Base-by-base conservation (phyloP, 2,888 invertebrate genomes). In the Homarus gammarus region DNA sequence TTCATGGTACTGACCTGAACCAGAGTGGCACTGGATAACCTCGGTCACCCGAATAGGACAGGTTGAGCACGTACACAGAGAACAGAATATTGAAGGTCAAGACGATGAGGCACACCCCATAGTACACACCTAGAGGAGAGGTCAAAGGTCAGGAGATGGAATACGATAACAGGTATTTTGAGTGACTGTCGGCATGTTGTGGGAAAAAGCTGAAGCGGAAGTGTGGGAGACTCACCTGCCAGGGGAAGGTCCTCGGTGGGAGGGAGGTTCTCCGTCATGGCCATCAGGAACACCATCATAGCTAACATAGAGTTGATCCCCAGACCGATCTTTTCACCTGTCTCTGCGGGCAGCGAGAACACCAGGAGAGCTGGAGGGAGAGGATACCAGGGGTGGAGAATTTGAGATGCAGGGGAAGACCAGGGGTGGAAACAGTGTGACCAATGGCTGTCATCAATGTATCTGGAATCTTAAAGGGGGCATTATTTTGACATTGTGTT, bases 241-340 rank as follows among this genome's bases (percentile, higher is more conserved):
- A 92, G 56, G 8, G 92, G 92, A 5, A 92, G 81, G 15, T 40
- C 87, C 78, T 91, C 83, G 5, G 92, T 84, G 8, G 92, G 92
- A 1, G 92, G 92, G 27, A 92, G 84, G 49, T 92, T 92, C 27
- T 88, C 92, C 10, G 90, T 92, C 92, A 92, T 92, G 61, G 92
- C 92, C 92, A 92, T 92, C 33, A 92, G 90, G 79, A 92, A 92
- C 33, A 92, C 92, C 51, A 92, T 92, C 92, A 92, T 92, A n/a
- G 92, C 91, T 56, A 92, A 73, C 88, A 92, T 87, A 27, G 92
- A 78, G 81, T 91, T 92, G 90, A 92, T 91, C 8, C 92, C 91
- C 27, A 92, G 91, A 5, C 91, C 90, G n/a, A 92, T 68, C 73
- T 92, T 92, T 79, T 92, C 92, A 0, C 92, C 92, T 1, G 87